A percentile compares a stretch with the other conserved stretches of the same genome.
These are phyloP conservation scores for Apogon hyalosoma DNA, from an alignment of 2,797 vertebrate species.

Conservation along the genomic window DNA sequence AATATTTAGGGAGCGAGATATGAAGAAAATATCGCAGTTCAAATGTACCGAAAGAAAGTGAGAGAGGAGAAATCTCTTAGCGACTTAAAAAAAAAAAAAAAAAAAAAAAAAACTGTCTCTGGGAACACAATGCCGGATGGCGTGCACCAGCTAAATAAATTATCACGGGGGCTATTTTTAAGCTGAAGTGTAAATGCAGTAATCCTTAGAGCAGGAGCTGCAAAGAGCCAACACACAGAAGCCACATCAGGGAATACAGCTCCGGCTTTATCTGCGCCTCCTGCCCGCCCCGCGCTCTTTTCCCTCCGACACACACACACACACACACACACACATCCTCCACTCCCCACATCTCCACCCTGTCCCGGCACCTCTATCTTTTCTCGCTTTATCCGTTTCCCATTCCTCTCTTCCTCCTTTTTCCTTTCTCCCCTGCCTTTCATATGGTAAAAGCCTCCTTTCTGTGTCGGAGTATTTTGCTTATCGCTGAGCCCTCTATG, in stretches of 20 bases:
- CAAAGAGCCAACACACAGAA: constrained; percentile 72
- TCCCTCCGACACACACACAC: constrained; percentile 19
- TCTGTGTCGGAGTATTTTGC: constrained; percentile 66
- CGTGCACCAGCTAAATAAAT: constrained; percentile 85
- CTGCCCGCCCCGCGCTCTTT: constrained; percentile 16
- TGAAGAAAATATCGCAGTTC: constrained; percentile 27
- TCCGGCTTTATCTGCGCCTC: constrained; percentile 64
- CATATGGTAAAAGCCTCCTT: constrained; percentile 75
- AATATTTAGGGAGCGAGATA: constrained; percentile 54
- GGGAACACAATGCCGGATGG: constrained; percentile 77
- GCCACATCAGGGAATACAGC: constrained; percentile 77
- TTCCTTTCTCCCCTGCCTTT: constrained; percentile 59
- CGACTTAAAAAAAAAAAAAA: constrained; percentile 12
- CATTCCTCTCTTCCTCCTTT: constrained; percentile 11
- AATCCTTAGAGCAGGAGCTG: constrained; percentile 82
- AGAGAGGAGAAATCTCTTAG: constrained; percentile 39
- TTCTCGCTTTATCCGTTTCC: constrained; percentile 55
- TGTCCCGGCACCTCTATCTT: constrained; percentile 57
- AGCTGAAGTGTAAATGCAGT: constrained; percentile 86
- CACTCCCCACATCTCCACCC: constrained; percentile 23
- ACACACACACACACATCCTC: constrained; percentile 21
- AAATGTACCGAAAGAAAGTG: constrained; percentile 20
- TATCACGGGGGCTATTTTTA: constrained; percentile 86
- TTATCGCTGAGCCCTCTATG: constrained; percentile 62
- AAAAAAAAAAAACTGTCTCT: constrained; percentile 54